Conservation (phyloP, 1,140 invertebrate species). For the Bombus balteatus region DNA sequence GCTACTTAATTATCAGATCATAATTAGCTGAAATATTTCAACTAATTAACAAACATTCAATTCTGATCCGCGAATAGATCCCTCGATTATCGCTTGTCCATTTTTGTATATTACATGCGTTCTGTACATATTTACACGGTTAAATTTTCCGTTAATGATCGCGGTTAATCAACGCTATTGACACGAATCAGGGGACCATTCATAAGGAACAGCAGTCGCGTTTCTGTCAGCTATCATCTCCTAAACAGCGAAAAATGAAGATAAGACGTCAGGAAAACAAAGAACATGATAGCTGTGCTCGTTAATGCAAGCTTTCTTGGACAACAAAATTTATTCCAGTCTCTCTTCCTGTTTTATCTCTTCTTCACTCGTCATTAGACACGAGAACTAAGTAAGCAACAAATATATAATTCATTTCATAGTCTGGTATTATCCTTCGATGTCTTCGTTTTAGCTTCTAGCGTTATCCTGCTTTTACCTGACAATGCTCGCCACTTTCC, state of each 20-base stretch:
- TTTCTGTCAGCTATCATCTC: neutral
- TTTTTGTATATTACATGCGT: too few species aligned
- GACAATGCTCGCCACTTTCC: constrained; percentile 1
- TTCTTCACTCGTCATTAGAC: constrained; percentile 67
- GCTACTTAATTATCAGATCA: too few species aligned
- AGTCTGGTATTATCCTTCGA: constrained; percentile 30
- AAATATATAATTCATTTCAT: constrained; percentile 45
- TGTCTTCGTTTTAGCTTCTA: neutral
- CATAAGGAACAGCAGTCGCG: neutral
- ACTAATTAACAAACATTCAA: too few species aligned
- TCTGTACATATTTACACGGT: too few species aligned
- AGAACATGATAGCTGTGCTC: neutral
- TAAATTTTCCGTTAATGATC: neutral
- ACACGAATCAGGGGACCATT: neutral
- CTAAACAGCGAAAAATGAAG: too few species aligned
- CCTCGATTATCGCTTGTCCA: too few species aligned
- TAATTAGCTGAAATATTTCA: too few species aligned
- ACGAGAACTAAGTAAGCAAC: constrained; percentile 58
- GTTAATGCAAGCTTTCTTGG: neutral
- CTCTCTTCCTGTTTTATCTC: constrained; percentile 55
- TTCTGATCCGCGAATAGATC: too few species aligned
- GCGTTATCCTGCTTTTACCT: constrained; percentile 41
- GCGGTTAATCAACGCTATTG: constrained; percentile 2
- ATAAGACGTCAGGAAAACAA: neutral
- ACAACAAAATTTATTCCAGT: constrained; percentile 32